These are phyloP conservation scores for Chouioia cunea DNA, from an alignment of 2,888 invertebrate species.

Conservation along the genomic window DNA sequence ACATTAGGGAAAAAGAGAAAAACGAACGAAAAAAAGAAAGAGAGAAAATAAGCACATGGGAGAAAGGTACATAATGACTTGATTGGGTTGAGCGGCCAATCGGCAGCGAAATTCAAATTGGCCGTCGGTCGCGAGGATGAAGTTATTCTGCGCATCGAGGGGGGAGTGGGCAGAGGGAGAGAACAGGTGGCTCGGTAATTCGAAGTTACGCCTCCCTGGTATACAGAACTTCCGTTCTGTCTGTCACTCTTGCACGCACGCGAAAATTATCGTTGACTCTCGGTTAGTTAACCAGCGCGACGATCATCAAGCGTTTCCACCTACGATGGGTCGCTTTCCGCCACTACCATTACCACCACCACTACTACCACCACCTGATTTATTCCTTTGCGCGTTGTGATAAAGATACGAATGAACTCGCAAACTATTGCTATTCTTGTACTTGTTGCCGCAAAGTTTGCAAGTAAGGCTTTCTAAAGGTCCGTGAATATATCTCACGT, in stretches of 20 bases:
- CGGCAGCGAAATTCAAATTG: conserved; percentile 36
- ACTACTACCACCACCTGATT: conserved; percentile 39
- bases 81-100: not conserved
- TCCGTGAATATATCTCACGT: conserved; percentile 80
- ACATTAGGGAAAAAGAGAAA: no score
- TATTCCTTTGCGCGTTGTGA: conserved; percentile 65
- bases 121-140: conserved; percentile 28
- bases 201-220: conserved; percentile 42
- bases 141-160: conserved; percentile 28
- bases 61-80: no score
- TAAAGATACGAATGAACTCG: conserved; percentile 67
- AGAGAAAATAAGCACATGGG: no score
- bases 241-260: conserved; percentile 19
- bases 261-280: conserved; percentile 38
- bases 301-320: conserved; percentile 44
- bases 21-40: no score
- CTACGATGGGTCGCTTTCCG: conserved; percentile 20
- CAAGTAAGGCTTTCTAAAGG: conserved; percentile 77
- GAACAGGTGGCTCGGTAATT: conserved; percentile 46
- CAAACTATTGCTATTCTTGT: conserved; percentile 66
- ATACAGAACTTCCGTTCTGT: conserved; percentile 23
- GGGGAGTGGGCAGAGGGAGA: not conserved
- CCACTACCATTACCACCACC: not conserved
- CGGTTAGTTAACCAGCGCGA: conserved; percentile 31
- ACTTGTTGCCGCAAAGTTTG: conserved; percentile 76